Evolutionary conservation across 2,888 invertebrate genomes (phyloP).

Genomic region (Petrolisthes cinctipes): DNA sequence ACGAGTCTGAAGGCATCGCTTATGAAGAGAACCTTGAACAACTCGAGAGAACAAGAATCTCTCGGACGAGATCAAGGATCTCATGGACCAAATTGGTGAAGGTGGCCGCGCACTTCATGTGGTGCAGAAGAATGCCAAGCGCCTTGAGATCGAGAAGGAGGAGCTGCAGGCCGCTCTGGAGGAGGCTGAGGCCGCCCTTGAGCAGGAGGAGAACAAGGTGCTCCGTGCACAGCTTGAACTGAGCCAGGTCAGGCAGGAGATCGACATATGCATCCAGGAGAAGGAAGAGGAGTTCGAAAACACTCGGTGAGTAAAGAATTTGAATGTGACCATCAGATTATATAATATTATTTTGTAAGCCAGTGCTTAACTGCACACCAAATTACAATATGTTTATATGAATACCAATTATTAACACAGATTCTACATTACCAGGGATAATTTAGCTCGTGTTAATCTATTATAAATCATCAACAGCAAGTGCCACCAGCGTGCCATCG

Average conservation of each 20-base stretch:
- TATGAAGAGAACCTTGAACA: conserved; percentile 98
- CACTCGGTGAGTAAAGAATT: conserved; percentile 74
- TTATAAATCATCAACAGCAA: conserved; percentile 20
- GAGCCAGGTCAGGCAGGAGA: conserved; percentile 98
- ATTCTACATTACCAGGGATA: too few species aligned
- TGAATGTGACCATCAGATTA: neutral
- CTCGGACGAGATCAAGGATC: conserved; percentile 99
- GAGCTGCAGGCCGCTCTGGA: conserved; percentile 99
- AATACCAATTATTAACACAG: neutral
- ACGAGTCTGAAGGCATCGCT: conserved; percentile 97
- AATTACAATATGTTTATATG: neutral
- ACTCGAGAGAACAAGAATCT: conserved; percentile 99
- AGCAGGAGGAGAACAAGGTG: conserved; percentile 98
- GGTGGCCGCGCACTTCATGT: conserved; percentile 99
- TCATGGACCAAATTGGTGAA: conserved; percentile 99
- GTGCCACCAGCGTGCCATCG: conserved; percentile 55
- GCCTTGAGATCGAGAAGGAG: conserved; percentile 99
- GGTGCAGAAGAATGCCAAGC: conserved; percentile 98
- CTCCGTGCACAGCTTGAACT: conserved; percentile 89
- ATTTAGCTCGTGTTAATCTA: too few species aligned
- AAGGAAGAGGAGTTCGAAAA: conserved; percentile 99
- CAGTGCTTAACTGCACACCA: neutral
- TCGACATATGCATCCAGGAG: conserved; percentile 99
- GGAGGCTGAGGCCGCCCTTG: conserved; percentile 98
- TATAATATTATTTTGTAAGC: neutral